Evolutionary conservation across 2,113 vertebrate genomes (phyloP), one percentile per base, ranked within the genome.

Genomic region (Bettongia penicillata): DNA sequence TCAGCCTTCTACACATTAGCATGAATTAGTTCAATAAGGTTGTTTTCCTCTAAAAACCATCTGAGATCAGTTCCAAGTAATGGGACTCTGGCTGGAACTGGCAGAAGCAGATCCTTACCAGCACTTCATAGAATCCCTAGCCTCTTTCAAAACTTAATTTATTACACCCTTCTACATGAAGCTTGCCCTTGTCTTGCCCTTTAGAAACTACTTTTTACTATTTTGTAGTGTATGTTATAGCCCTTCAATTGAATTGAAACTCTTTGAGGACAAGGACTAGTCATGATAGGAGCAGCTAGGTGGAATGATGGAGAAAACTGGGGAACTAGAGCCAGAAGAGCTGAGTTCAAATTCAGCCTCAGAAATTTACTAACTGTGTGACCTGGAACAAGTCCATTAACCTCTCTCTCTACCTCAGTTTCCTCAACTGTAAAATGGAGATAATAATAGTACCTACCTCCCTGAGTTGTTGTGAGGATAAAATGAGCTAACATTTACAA

Each of bases 191-290:
- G 57, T 37, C 28, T 37, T 68, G 31, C 28, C 31, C 3, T 68
- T 68, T 12, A 28, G 2, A 31, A 61, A 68, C 37, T 11, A 68
- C 57, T 12, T 68, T 68, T 57, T 57, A 68, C 57, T 68, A 68
- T 68, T 68, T 37, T 31, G 25, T 61, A 12, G 31, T 37, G 3
- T 68, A 12, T 68, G 10, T 14, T 57, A 57, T 28, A 57, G 28
- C 26, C 26, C 55, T 28, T 57, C 55, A 57, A 26, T 28, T 68
- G 57, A 57, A 68, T 37, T 37, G 26, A 28, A 57, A 28, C 55
- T 57, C 26, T 57, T 57, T 57, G 57, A 96, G 93, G 96, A 84
- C 93, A 90, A 43, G 14, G 16, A 7, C 51, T 93, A 24, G 84
- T 97, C 94, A 95, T 90, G 61, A 43, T 9, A 93, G 16, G n/a